Evolutionary conservation across 2,797 vertebrate species (phyloP).

Genomic region (Champsocephalus esox): DNA sequence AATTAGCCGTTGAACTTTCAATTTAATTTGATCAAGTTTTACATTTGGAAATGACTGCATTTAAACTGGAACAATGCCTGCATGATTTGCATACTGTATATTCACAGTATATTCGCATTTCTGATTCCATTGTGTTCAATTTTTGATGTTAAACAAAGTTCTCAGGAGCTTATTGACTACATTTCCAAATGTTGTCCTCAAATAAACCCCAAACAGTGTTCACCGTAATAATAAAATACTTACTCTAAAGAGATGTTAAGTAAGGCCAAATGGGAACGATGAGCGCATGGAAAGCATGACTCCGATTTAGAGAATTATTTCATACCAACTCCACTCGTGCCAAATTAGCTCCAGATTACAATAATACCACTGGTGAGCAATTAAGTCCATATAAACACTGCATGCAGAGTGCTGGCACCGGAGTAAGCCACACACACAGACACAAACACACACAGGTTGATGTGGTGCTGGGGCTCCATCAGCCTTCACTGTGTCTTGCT

Average conservation of each 20-base stretch:
- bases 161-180: not conserved
- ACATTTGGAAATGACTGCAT: slow-evolving; percentile 35
- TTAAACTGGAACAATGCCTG: slow-evolving; percentile 13
- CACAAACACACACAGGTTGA: slow-evolving; percentile 41
- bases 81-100: not conserved
- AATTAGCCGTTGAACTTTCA: slow-evolving; percentile 51
- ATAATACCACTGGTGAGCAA: slow-evolving; percentile 75
- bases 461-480: slow-evolving; percentile 44
- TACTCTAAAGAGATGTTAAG: slow-evolving; percentile 43
- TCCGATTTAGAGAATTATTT: slow-evolving; percentile 65
- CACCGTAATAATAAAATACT: slow-evolving; percentile 59
- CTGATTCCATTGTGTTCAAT: not conserved
- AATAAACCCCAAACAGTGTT: slow-evolving; percentile 47
- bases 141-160: slow-evolving; percentile 3
- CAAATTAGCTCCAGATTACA: slow-evolving; percentile 82
- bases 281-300: slow-evolving; percentile 66
- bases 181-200: slow-evolving; percentile 29
- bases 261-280: slow-evolving; percentile 51
- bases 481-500: slow-evolving; percentile 61
- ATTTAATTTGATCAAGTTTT: slow-evolving; percentile 58
- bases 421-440: slow-evolving; percentile 42
- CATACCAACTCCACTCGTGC: slow-evolving; percentile 47
- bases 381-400: slow-evolving; percentile 76
- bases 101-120: not conserved
- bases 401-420: slow-evolving; percentile 72